Conservation (phyloP, 30 jellyfish, hydroid and myxozoan species). For the Hydra vulgaris region DNA sequence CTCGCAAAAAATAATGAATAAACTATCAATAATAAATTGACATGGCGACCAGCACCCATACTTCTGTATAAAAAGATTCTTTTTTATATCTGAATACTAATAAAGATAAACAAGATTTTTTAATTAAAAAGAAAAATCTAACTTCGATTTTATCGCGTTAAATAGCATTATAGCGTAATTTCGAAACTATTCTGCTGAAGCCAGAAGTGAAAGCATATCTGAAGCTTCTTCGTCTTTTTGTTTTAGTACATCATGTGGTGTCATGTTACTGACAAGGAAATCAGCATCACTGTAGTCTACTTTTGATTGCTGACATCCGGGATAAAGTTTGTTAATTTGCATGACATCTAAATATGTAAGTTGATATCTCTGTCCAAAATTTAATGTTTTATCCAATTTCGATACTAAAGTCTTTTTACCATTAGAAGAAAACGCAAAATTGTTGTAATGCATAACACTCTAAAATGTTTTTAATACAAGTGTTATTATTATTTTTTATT, state of each 20-base stretch:
- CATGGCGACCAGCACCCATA: too few species aligned
- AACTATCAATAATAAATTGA: too few species aligned
- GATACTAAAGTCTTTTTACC: constrained; percentile 62
- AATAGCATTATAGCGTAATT: too few species aligned
- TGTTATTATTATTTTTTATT: too few species aligned
- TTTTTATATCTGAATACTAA: too few species aligned
- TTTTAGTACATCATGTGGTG: not conserved
- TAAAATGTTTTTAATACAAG: too few species aligned
- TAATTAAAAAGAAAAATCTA: too few species aligned
- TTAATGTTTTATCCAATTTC: constrained; percentile 29
- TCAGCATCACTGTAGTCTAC: not conserved
- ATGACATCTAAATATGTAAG: constrained; percentile 59
- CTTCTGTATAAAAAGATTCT: too few species aligned
- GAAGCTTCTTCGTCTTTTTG: not conserved
- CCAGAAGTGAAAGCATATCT: not conserved
- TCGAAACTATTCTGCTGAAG: not conserved
- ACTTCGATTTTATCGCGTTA: too few species aligned
- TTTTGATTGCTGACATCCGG: not conserved
- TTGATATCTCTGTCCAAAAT: constrained; percentile 86
- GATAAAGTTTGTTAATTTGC: constrained; percentile 57
- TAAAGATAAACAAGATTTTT: too few species aligned
- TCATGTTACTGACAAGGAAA: not conserved
- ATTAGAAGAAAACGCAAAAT: constrained; percentile 73
- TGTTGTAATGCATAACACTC: constrained; percentile 96
- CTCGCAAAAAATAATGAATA: too few species aligned